Percentiles rank a stretch among this genome's conserved stretches.
Conservation (phyloP, 2,888 invertebrate genomes). For the Amphiduros pacificus region DNA sequence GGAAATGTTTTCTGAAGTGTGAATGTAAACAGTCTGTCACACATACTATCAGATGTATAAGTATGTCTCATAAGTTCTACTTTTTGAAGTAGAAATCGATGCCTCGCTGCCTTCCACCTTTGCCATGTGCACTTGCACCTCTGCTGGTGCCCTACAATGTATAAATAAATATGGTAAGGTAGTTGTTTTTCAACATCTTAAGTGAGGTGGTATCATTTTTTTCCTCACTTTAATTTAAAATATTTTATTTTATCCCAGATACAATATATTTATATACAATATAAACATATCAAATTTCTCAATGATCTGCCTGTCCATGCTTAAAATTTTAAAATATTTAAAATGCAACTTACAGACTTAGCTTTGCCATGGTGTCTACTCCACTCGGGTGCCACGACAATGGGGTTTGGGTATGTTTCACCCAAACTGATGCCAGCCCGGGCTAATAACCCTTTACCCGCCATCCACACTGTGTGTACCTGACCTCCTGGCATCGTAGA, state of each 20-base stretch:
- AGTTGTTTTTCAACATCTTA: too few species aligned
- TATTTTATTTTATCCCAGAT: neutral
- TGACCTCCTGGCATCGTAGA: constrained; percentile 36
- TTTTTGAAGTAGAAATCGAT: constrained; percentile 44
- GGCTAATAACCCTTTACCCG: constrained; percentile 31
- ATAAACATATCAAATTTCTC: neutral
- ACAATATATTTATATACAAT: neutral
- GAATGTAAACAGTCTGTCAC: too few species aligned
- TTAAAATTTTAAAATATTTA: too few species aligned
- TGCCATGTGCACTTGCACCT: neutral
- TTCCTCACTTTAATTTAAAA: too few species aligned
- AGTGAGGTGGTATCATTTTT: too few species aligned
- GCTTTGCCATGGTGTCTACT: constrained; percentile 29
- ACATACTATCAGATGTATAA: too few species aligned
- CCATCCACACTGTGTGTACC: constrained; percentile 45
- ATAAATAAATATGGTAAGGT: too few species aligned
- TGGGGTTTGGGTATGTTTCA: constrained; percentile 45
- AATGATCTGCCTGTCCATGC: too few species aligned
- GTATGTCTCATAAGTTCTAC: too few species aligned
- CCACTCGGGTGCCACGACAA: constrained; percentile 48
- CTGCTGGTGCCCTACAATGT: neutral
- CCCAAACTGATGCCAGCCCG: constrained; percentile 38
- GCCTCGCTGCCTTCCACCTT: constrained; percentile 3
- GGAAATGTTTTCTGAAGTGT: too few species aligned
- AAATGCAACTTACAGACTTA: neutral